phyloP scores from a whole-genome alignment of 2,113 vertebrate species.

The Panthera leo region DNA sequence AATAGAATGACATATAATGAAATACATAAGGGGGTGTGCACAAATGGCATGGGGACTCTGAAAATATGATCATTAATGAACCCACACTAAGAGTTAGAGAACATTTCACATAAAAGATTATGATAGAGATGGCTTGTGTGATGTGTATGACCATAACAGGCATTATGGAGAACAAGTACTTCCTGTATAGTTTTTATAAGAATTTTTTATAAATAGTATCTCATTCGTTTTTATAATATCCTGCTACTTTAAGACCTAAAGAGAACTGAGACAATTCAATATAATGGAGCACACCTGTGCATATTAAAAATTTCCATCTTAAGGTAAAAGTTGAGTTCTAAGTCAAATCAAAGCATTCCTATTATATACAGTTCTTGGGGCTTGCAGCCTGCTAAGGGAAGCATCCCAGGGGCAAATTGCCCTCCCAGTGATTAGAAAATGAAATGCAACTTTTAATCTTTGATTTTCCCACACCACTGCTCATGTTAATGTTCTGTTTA shows the following conservation, averaged over 20 bases:
- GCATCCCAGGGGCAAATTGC: conserved; percentile 37
- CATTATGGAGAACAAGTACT: neutral
- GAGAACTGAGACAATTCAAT: neutral
- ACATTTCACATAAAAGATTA: neutral
- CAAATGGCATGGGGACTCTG: neutral
- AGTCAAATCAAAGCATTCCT: conserved; percentile 62
- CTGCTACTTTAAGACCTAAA: neutral
- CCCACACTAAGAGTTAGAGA: neutral
- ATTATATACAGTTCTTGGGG: conserved; percentile 53
- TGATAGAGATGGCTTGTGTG: neutral
- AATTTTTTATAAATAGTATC: neutral
- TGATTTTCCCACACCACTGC: conserved; percentile 31
- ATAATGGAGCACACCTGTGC: conserved; percentile 9
- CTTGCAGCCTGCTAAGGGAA: conserved; percentile 57
- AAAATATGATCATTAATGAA: neutral
- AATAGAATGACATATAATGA: neutral
- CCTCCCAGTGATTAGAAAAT: conserved; percentile 74
- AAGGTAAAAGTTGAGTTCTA: conserved; percentile 76
- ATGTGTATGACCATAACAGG: neutral
- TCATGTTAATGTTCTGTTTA: conserved; percentile 63
- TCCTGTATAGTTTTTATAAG: neutral
- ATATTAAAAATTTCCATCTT: neutral
- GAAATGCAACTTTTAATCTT: conserved; percentile 76
- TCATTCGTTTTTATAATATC: neutral
- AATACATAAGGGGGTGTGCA: neutral